Evolutionary conservation across 2,797 vertebrate genomes (phyloP), one percentile per base, ranked within the genome.

Genomic region (Sebastes kiyomatsui): DNA sequence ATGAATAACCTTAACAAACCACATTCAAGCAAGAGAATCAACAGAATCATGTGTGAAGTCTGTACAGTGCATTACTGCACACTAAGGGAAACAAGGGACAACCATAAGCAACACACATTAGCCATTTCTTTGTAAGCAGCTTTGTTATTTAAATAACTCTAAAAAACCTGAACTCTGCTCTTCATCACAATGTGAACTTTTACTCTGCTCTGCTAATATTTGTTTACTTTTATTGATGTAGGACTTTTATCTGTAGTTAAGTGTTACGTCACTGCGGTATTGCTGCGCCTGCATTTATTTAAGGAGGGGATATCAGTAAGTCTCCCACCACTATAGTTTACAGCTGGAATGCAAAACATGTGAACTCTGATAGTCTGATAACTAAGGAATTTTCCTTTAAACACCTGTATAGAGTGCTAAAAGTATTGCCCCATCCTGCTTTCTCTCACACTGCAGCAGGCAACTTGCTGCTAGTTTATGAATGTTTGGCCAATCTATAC

Each of bases 271-370:
- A 30, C 13, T 30, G 11, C 20, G 11, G 4, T 49, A 35, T 12
- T 64, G 13, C 6, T 46, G 3, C 8, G 25, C 6, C 56, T 60
- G 25, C 58, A 60, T 68, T 46, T 56, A 30, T 38, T 67, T 38
- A 49, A 65, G 25, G 25, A 27, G 13, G 6, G 3, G 6, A 25
- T 38, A 58, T 55, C 25, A 59, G 8, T 42, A 0, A 1, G 1
- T 65, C n/a, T 66, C 60, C 55, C 4, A 33, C 27, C 56, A 25
- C 23, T 28, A 56, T 6, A 58, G 22, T 58, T 9, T 7, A 59
- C 25, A 59, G 16, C 35, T 58, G 67, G 54, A 82, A 84, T 80
- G 60, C 23, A 60, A 72, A 62, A 61, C 23, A 28, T 66, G 64
- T 84, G 70, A 84, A 71, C 33, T 67, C 13, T 66, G 35, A 55